These are phyloP conservation scores for Platerodrilus igneus DNA, from an alignment of 2,888 invertebrate genomes.

Conservation along the genomic window DNA sequence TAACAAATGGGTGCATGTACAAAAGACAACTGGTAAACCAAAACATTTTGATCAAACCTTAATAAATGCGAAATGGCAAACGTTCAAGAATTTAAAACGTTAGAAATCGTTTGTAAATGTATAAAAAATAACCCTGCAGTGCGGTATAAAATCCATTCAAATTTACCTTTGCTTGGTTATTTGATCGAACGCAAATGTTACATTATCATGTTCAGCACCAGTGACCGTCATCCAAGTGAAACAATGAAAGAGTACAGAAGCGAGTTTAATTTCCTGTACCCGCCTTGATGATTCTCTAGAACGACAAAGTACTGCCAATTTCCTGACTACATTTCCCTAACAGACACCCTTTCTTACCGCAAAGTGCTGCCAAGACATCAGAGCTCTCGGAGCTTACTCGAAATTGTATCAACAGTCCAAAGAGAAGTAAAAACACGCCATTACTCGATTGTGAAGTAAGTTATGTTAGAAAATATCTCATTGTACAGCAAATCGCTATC, in stretches of 20 bases:
- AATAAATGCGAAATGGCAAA: conserved; percentile 32
- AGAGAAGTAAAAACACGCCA: conserved; percentile 16
- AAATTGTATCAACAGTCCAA: conserved; percentile 26
- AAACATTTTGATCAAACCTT: conserved; percentile 28
- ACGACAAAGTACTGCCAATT: conserved; percentile 38
- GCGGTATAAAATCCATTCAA: conserved; percentile 25
- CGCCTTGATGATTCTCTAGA: conserved; percentile 34
- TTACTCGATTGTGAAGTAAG: too few relatives aligned
- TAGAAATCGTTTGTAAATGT: conserved; percentile 20
- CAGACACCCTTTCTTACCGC: conserved; percentile 26
- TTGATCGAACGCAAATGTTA: conserved; percentile 10
- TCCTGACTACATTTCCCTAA: conserved; percentile 37
- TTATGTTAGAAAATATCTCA: too few relatives aligned
- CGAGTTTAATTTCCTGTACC: conserved; percentile 37
- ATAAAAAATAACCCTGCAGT: conserved; percentile 29
- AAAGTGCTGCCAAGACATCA: conserved; percentile 23
- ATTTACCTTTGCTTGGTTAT: conserved; percentile 12
- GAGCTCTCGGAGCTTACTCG: conserved; percentile 21
- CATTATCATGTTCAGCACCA: conserved; percentile 15
- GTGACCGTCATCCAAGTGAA: conserved; percentile 21
- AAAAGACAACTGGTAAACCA: too few relatives aligned
- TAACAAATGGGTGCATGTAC: too few relatives aligned
- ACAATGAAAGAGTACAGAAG: conserved; percentile 34
- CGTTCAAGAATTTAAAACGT: conserved; percentile 26
- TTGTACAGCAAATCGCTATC: not conserved